A percentile compares a stretch with the other conserved stretches of the same genome.
phyloP scores from a whole-genome alignment of 2,888 invertebrate species.

The Biston betularia region DNA sequence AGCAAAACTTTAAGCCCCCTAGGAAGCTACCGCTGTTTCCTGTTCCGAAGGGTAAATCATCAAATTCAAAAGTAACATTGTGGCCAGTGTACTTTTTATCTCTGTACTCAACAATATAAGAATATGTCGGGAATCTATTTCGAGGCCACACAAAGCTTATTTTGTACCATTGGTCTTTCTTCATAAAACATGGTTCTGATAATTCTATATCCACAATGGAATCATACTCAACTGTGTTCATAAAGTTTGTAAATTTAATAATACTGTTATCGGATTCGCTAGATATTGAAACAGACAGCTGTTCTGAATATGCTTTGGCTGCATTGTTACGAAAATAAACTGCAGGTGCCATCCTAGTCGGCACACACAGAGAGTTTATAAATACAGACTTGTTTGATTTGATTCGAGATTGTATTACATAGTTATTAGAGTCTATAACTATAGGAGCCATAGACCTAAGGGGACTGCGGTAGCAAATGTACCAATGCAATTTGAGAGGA shows the following conservation, averaged over 20 bases:
- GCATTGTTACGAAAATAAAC: constrained; percentile 67
- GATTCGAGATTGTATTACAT: constrained; percentile 66
- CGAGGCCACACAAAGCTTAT: constrained; percentile 75
- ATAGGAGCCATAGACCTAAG: constrained; percentile 75
- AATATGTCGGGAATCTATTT: constrained; percentile 62
- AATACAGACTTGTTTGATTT: constrained; percentile 79
- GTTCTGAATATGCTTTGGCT: constrained; percentile 71
- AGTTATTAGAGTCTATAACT: constrained; percentile 69
- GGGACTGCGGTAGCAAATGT: constrained; percentile 73
- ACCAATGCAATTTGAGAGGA: constrained; percentile 70
- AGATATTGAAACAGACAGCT: constrained; percentile 68
- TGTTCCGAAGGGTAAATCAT: constrained; percentile 65
- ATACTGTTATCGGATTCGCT: constrained; percentile 71
- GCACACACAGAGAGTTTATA: constrained; percentile 75
- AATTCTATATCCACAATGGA: constrained; percentile 74
- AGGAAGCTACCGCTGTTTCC: constrained; percentile 75
- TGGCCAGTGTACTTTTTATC: constrained; percentile 66
- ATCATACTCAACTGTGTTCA: constrained; percentile 75
- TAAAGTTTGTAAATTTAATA: constrained; percentile 68
- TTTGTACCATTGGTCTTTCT: constrained; percentile 78
- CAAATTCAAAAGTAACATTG: constrained; percentile 75
- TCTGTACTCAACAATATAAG: constrained; percentile 76
- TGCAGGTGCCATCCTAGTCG: constrained; percentile 76
- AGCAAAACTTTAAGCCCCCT: constrained; percentile 76
- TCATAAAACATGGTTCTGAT: constrained; percentile 73